A percentile compares a stretch with the other conserved stretches of the same genome.
Evolutionary conservation across 2,113 vertebrate genomes (phyloP).

Genomic region (Mionectes macconnelli): DNA sequence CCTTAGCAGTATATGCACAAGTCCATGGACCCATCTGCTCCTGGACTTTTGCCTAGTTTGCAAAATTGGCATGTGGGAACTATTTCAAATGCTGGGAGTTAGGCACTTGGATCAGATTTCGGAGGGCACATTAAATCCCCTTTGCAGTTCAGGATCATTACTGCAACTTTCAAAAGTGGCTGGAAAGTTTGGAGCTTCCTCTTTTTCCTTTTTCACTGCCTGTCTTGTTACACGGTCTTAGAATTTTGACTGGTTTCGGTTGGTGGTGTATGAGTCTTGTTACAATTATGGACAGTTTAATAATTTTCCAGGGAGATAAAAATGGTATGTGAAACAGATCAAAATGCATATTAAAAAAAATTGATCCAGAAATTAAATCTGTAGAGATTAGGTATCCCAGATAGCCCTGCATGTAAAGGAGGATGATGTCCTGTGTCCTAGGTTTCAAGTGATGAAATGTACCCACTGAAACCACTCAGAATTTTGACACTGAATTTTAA

Average conservation of each 20-base stretch:
- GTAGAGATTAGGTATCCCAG: not conserved
- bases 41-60: not conserved
- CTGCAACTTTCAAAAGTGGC: not conserved
- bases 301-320: not conserved
- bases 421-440: not conserved
- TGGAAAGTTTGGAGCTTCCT: not conserved
- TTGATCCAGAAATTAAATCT: not conserved
- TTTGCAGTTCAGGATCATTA: not conserved
- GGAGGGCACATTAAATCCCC: not conserved
- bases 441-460: not conserved
- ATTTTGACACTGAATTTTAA: conserved; percentile 17
- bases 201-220: not conserved
- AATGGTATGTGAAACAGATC: not conserved
- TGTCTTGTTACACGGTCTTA: not conserved
- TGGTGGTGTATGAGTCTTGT: not conserved
- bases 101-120: not conserved
- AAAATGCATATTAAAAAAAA: not conserved
- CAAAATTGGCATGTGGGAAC: not conserved
- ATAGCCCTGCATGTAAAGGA: not conserved
- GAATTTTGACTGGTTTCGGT: not conserved
- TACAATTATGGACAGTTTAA: not conserved
- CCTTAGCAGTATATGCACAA: not conserved
- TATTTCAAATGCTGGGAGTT: not conserved
- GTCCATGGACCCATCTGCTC: not conserved
- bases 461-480: not conserved